Evolutionary conservation across 2,797 vertebrate species (phyloP), one percentile per base, ranked within the genome.

Genomic region (Lacerta bilineata): DNA sequence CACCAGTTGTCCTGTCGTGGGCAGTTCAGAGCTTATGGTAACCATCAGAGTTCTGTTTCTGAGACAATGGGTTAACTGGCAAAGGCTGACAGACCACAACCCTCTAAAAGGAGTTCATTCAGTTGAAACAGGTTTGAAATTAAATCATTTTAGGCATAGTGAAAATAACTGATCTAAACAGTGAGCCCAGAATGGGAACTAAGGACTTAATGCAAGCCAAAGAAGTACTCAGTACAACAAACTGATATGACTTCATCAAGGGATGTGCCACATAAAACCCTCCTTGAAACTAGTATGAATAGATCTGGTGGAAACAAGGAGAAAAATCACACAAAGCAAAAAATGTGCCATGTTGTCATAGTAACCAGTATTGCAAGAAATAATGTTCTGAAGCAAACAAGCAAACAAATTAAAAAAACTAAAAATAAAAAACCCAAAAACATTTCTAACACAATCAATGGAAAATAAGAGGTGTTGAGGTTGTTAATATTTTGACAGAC

Each of bases 401-500:
- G 64, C 64, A 64, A 20, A 41, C 33, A 33, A 33, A 33, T 33
- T 33, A 33, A 33, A 33, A 33, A 1, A 33, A 33, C 1, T 66
- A 25, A 68, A 66, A 27, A 55, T 0, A 66, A 3, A 23, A 66
- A 11, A 41, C 39, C 39, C 27, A 25, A 74, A 46, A 80, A 83
- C 41, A n/a, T 66, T 41, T 39, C 68, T 80, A 87, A 78, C 75
- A 27, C 18, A 87, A 87, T 90, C 80, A 72, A 68, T 17, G 9
- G 46, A 46, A 80, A 90, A 66, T 84, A 80, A 39, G 61, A 55
- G 46, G 36, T 72, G 43, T 25, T 80, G 43, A 61, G 41, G 13
- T 74, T 72, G 46, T 59, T 78, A 83, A 87, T 90, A 69, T 75
- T 90, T 84, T 87, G 59, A 90, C 82, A 82, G 25, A 55, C 15